Base-by-base conservation (phyloP, 2,113 vertebrate species). In the Paradisaea rubra region DNA sequence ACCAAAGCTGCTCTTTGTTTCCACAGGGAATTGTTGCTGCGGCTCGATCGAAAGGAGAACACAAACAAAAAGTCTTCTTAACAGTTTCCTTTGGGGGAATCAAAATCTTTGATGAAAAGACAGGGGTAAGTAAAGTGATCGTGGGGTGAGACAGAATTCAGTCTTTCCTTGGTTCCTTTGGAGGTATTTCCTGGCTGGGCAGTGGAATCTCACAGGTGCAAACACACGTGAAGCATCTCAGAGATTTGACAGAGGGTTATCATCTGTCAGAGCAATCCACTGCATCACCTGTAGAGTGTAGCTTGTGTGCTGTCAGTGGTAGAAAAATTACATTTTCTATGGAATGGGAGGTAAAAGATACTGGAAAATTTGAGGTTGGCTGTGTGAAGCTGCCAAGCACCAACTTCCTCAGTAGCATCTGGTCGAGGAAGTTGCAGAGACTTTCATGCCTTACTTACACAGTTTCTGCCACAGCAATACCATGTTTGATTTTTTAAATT, bases 21-120 rank as follows among this genome's bases (percentile, higher is more conserved):
- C 95, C 77, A 90, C 83, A 99, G 99, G 99, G 99, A 87, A 97
- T 99, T 87, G 99, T 98, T 92, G 99, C 99, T 91, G 98, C 98
- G 8, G 98, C 98, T 24, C 99, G 99, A 89, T 99, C 99, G 33
- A 99, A 99, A 98, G 99, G 99, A 95, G 99, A 99, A 87, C 99
- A 99, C 98, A 99, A 99, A 95, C 99, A 99, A 98, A 99, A 99
- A 96, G 98, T 99, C 98, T 99, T 99, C 97, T 98, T 99, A 95
- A 99, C 99, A 20, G 98, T 99, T 95, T 99, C 99, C 97, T 99
- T 99, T 81, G 99, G 99, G 95, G 99, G 99, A 96, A 99, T 99
- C 98, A 99, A 99, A 97, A 99, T 99, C 98, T 99, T 99, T 81
- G 99, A 99, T 97, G 99, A 99, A 97, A 99, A 99, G 98, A 99